A percentile compares a stretch with the other conserved stretches of the same genome.
phyloP scores from a whole-genome alignment of 2,113 vertebrate genomes.

The Passer domesticus region DNA sequence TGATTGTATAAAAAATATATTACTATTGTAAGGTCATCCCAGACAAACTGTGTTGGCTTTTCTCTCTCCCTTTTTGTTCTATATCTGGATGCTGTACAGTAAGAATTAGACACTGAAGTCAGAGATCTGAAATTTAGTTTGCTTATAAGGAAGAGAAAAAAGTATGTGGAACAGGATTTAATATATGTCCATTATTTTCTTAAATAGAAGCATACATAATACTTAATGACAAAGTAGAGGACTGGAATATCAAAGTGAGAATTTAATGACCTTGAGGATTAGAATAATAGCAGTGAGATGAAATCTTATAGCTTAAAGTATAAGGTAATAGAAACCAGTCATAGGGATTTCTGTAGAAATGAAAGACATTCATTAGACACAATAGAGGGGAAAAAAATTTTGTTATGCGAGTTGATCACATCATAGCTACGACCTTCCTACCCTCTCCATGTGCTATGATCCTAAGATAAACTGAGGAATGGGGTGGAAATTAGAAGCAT shows the following conservation, averaged over 20 bases:
- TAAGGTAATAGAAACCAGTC: not conserved
- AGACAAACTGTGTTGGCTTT: not conserved
- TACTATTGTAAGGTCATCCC: not conserved
- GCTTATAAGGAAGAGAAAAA: not conserved
- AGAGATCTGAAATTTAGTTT: not conserved
- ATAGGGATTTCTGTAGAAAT: slow-evolving; percentile 6
- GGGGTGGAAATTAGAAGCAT: slow-evolving; percentile 38
- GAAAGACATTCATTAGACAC: not conserved
- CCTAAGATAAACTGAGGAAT: slow-evolving; percentile 54
- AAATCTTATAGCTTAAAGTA: not conserved
- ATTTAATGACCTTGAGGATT: not conserved
- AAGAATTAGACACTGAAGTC: not conserved
- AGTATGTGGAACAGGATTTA: not conserved
- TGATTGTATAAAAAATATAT: not conserved
- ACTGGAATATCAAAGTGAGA: not conserved
- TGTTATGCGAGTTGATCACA: slow-evolving; percentile 11
- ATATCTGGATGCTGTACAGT: not conserved
- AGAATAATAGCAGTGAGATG: not conserved
- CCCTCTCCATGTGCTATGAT: slow-evolving; percentile 18
- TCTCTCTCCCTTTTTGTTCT: not conserved
- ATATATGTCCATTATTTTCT: not conserved
- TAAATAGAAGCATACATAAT: not conserved
- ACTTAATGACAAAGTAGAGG: not conserved
- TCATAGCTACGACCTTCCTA: slow-evolving; percentile 30
- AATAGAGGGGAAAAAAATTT: not conserved